These are phyloP conservation scores for Pollachius pollachius DNA, from an alignment of 2,113 vertebrate species.

Conservation along the genomic window DNA sequence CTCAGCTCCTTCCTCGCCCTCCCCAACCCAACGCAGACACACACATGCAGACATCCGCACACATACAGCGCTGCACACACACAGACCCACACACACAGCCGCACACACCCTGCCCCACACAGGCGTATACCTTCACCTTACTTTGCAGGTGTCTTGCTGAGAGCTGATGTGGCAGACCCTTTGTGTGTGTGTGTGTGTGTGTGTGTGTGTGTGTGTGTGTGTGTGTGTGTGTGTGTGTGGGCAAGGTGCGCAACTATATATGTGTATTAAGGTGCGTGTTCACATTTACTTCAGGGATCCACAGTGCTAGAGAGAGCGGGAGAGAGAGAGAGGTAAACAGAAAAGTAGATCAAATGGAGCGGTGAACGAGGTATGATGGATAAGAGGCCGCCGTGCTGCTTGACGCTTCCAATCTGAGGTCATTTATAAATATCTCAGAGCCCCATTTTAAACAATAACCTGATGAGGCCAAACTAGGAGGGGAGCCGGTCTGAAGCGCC, in stretches of 20 bases:
- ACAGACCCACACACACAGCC: background rate
- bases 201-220: slow-evolving; percentile 8
- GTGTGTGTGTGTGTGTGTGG: slow-evolving; percentile 32
- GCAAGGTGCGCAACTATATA: slow-evolving; percentile 23
- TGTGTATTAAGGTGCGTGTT: slow-evolving; percentile 17
- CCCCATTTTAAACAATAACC: slow-evolving; percentile 63
- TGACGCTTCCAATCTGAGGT: slow-evolving; percentile 71
- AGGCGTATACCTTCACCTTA: slow-evolving; percentile 27
- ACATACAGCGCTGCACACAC: background rate
- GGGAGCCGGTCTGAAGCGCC: slow-evolving; percentile 68
- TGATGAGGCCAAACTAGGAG: slow-evolving; percentile 61
- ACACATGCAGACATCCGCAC: background rate
- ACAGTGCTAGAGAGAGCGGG: slow-evolving; percentile 32
- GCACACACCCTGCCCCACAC: background rate
- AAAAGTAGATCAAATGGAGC: slow-evolving; percentile 52
- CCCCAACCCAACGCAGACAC: background rate
- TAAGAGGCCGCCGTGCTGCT: slow-evolving; percentile 63
- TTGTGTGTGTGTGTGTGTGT: slow-evolving; percentile 22
- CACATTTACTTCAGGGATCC: slow-evolving; percentile 62
- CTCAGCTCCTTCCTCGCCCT: no score
- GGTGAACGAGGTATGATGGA: slow-evolving; percentile 70
- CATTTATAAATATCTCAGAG: slow-evolving; percentile 70
- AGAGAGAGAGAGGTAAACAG: slow-evolving; percentile 48
- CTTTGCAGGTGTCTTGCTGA: slow-evolving; percentile 63
- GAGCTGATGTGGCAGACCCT: slow-evolving; percentile 64